Evolutionary conservation across 2,888 invertebrate genomes (phyloP).

Genomic region (Monopis laevigella): DNA sequence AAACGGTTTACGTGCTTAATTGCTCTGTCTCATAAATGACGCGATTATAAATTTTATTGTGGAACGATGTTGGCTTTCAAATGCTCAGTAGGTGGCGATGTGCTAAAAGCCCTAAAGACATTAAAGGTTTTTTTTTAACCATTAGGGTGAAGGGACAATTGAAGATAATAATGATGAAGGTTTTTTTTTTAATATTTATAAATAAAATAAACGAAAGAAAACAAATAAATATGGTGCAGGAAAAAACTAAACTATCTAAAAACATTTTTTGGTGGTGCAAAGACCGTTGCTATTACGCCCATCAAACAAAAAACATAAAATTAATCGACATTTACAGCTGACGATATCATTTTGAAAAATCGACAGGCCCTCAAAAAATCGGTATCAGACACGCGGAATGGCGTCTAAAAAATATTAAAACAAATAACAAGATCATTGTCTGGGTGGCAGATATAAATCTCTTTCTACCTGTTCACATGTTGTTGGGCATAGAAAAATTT

Average conservation of each 20-base stretch:
- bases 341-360: conserved; percentile 42
- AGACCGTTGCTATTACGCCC: neutral
- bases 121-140: conserved; percentile 8
- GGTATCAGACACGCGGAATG: conserved; percentile 34
- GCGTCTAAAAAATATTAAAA: conserved; percentile 32
- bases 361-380: conserved; percentile 36
- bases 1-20: conserved; percentile 6
- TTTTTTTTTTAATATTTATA: no score
- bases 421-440: conserved; percentile 33
- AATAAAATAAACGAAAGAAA: conserved; percentile 10
- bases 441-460: conserved; percentile 21
- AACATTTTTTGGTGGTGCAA: neutral
- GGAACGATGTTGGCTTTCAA: conserved; percentile 14
- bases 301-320: conserved; percentile 26
- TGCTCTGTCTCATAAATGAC: conserved; percentile 9
- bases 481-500: neutral
- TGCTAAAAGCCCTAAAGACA: conserved; percentile 9
- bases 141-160: conserved; percentile 8
- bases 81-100: conserved; percentile 11
- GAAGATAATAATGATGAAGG: no score
- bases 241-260: neutral
- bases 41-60: conserved; percentile 16
- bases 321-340: conserved; percentile 33
- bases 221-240: conserved; percentile 4
- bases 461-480: conserved; percentile 34